Base-by-base conservation (phyloP, 1,140 invertebrate genomes). In the Listronotus bonariensis region DNA sequence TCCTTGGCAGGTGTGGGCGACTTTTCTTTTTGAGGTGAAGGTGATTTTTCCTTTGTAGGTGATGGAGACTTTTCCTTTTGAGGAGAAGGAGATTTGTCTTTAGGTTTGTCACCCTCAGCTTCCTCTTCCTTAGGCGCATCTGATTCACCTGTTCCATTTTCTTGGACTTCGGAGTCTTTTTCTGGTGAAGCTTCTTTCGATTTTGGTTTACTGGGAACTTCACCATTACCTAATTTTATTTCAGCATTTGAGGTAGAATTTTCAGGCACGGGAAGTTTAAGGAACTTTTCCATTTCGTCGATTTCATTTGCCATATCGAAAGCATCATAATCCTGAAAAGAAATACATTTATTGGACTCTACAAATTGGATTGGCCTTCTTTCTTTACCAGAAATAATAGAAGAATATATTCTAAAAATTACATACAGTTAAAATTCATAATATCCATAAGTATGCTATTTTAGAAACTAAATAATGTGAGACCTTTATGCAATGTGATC, bases 251-350 rank as follows among this genome's bases (percentile, higher is more conserved):
- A 64, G 9, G 66, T 66, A 8, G 66, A 52, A 11, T 58, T 57
- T 55, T 75, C 71, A 51, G 65, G 66, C 5, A 67, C 58, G 70
- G 86, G 84, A 46, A 90, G 75, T 81, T 90, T 91, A 10, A 91
- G 77, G 78, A 96, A 96, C 72, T 89, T 87, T 80, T 96, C 91
- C 74, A 97, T 81, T 72, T 88, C 89, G 77, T 97, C 92, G 69
- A 90, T 87, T 86, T 97, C 95, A 83, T 95, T 92, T 40, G 93
- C 90, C 76, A 92, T 81, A 79, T 95, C 91, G 82, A 97, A 96
- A 69, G 89, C 89, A 78, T 96, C 92, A 82, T 95, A 97, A 80
- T 96, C 93, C 93, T 96, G 79, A 52, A 46, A 68, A 49, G 3
- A 62, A 12, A 51, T 1, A 26, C 20, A 26, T 26, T 26, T 26